These are phyloP conservation scores for Drosophila pallidifrons DNA, from an alignment of 1,140 invertebrate species.

Conservation along the genomic window DNA sequence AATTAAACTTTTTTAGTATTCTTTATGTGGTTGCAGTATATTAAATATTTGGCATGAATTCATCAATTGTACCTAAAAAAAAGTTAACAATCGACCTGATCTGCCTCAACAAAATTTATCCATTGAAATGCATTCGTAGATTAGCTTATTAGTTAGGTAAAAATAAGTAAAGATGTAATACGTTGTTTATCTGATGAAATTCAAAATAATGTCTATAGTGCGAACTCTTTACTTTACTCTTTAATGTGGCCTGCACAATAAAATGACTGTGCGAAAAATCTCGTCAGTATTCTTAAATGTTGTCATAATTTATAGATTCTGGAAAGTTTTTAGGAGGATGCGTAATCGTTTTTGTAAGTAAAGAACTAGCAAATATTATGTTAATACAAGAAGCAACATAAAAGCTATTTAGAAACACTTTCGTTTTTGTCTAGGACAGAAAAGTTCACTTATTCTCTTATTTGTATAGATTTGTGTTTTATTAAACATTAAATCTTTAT, in stretches of 20 bases:
- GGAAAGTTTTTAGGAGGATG: neutral
- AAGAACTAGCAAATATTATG: too few relatives aligned
- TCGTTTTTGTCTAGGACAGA: too few relatives aligned
- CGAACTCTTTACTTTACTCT: neutral
- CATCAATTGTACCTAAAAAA: neutral
- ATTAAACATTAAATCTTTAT: neutral
- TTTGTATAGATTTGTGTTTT: neutral
- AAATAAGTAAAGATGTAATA: neutral
- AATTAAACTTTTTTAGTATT: too few relatives aligned
- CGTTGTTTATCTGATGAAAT: constrained; percentile 2
- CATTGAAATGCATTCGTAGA: neutral
- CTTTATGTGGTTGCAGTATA: too few relatives aligned
- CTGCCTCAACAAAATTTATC: neutral
- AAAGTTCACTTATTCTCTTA: too few relatives aligned
- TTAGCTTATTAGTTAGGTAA: neutral
- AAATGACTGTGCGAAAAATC: neutral
- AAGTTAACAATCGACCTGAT: neutral
- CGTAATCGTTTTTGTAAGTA: too few relatives aligned
- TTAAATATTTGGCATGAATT: too few relatives aligned
- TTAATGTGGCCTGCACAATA: too few relatives aligned
- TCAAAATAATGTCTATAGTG: neutral
- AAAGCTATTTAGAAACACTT: too few relatives aligned
- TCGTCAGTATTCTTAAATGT: neutral
- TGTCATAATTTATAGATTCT: neutral
- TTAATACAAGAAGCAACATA: too few relatives aligned